phyloP scores from a whole-genome alignment of 2,797 vertebrate species.

The Rhynchotus rufescens region DNA sequence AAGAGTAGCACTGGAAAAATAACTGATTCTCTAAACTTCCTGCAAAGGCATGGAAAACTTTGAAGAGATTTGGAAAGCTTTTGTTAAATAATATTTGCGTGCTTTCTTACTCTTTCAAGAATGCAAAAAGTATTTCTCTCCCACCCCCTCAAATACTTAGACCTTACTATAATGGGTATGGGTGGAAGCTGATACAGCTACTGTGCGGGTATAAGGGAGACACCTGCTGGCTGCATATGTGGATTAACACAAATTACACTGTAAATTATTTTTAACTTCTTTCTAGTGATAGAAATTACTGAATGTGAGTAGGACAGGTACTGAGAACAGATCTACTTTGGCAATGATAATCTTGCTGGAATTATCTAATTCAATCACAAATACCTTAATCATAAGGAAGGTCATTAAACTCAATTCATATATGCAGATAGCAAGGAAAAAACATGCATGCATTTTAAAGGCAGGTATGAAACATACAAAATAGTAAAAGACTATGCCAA shows the following conservation, averaged over 20 bases:
- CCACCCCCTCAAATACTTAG: background rate
- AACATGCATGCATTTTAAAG: background rate
- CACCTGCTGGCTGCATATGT: slow-evolving; percentile 45
- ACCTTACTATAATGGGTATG: background rate
- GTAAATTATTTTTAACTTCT: background rate
- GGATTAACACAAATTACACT: background rate
- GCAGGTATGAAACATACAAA: background rate
- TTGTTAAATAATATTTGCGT: background rate
- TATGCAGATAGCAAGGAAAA: background rate
- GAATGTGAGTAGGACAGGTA: rapidly evolving
- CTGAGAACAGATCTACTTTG: background rate
- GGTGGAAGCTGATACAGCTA: background rate
- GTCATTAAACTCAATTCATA: background rate
- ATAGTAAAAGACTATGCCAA: background rate
- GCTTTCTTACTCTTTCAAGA: background rate
- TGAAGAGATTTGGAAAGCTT: background rate
- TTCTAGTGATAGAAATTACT: rapidly evolving
- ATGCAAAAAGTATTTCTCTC: background rate
- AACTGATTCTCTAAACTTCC: background rate
- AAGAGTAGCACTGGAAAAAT: background rate
- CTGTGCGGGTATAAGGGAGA: slow-evolving; percentile 47
- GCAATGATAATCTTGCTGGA: background rate
- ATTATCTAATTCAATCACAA: background rate
- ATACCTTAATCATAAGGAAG: background rate
- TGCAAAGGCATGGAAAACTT: rapidly evolving